Percentiles rank a stretch among this genome's conserved stretches.
phyloP scores from a whole-genome alignment of 2,888 invertebrate species.

The Bugula neritina region DNA sequence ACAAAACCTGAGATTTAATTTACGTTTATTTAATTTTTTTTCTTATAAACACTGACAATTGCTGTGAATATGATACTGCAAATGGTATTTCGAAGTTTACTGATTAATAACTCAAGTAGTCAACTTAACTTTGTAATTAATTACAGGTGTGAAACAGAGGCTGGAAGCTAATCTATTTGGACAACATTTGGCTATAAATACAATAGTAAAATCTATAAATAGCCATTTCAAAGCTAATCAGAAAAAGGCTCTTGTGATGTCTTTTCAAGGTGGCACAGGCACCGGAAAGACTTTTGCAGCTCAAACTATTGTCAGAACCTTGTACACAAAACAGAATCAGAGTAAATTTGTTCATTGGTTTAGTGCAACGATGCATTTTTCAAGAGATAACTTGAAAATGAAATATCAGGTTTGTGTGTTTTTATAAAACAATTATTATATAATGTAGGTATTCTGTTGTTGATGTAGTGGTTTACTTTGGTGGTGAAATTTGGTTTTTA shows the following conservation, averaged over 20 bases:
- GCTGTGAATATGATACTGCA: no score
- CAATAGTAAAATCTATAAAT: constrained; percentile 65
- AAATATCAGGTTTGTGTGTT: constrained; percentile 59
- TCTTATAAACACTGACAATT: no score
- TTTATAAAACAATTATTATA: no score
- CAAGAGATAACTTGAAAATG: constrained; percentile 58
- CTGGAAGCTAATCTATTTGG: constrained; percentile 53
- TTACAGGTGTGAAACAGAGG: constrained; percentile 44
- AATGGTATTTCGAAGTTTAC: no score
- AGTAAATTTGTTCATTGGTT: constrained; percentile 77
- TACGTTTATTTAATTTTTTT: no score
- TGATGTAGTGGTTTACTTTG: no score
- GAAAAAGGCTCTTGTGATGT: constrained; percentile 78
- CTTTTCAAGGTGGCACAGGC: constrained; percentile 64
- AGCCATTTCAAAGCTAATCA: constrained; percentile 60
- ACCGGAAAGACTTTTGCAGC: constrained; percentile 49
- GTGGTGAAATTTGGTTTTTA: no score
- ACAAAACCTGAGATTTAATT: no score
- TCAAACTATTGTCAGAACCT: constrained; percentile 51
- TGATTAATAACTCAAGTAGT: no score
- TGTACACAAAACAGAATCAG: constrained; percentile 60
- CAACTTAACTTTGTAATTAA: no score
- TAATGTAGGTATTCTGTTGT: no score
- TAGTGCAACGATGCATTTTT: constrained; percentile 76
- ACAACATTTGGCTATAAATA: constrained; percentile 72